A percentile compares a stretch with the other conserved stretches of the same genome.
phyloP scores from a whole-genome alignment of 2,797 vertebrate species.

The Danio aesculapii region DNA sequence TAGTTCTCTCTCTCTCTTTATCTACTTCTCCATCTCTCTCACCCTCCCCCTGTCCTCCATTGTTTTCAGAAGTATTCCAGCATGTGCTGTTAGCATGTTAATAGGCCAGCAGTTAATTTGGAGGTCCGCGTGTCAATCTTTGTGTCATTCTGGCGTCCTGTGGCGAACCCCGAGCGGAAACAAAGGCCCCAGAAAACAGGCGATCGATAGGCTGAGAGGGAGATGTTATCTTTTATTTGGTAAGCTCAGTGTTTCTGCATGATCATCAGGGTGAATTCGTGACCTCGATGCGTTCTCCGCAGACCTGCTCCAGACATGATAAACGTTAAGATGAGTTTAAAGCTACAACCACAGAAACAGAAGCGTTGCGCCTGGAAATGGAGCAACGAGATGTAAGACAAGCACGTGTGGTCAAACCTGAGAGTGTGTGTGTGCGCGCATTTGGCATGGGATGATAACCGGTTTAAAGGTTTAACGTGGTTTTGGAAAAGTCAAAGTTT shows the following conservation, averaged over 20 bases:
- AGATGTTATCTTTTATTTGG: constrained; percentile 59
- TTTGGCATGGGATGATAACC: too few relatives aligned
- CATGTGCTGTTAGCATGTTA: constrained; percentile 29
- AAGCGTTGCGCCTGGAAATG: constrained; percentile 34
- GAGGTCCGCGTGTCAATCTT: constrained; percentile 45
- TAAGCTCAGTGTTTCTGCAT: constrained; percentile 65
- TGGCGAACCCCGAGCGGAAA: constrained; percentile 38
- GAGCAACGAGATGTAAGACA: constrained; percentile 64
- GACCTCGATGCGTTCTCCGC: constrained; percentile 72
- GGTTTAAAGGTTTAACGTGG: too few relatives aligned
- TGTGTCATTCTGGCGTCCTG: constrained; percentile 45
- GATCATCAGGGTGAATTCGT: constrained; percentile 71
- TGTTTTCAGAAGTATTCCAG: constrained; percentile 47
- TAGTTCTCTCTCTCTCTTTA: too few relatives aligned
- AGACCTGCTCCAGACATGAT: constrained; percentile 75
- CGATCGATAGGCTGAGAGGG: constrained; percentile 60
- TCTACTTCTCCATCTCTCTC: not conserved
- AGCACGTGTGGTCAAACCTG: constrained; percentile 16
- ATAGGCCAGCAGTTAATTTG: constrained; percentile 49
- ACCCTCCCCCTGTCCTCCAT: constrained; percentile 44
- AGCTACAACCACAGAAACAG: constrained; percentile 1
- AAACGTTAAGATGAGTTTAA: constrained; percentile 69
- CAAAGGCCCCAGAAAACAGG: constrained; percentile 53
- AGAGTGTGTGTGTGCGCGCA: too few relatives aligned
- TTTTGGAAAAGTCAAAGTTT: too few relatives aligned